Base-by-base conservation (phyloP, 2,888 invertebrate species). In the Boloria euphrosyne region DNA sequence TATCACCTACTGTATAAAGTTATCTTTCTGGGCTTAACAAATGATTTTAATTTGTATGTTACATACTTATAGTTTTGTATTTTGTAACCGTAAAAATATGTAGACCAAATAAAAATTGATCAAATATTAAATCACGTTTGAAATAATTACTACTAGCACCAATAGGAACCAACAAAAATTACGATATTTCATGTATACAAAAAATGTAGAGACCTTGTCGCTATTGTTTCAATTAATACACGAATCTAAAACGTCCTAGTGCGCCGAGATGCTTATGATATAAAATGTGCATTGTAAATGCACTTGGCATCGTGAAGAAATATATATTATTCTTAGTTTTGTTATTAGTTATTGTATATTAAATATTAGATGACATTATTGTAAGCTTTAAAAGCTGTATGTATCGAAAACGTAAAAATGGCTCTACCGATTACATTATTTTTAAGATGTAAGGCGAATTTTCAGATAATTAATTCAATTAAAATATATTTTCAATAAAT, bases 201-300 rank as follows among this genome's bases (percentile, higher is more conserved):
- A 38, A 10, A 38, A 38, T 38, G 31, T 38, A 38, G 31, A 38
- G 31, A 31, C 31, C 31, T 10, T 7, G 31, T 38, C 13, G 13
- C 14, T 43, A 3, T 6, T 16, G 31, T n/a, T 22, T 3, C 27
- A 13, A n/a, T 18, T 10, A 7, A 7, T 31, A 46, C 13, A 10
- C 18, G 44, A 62, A 67, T 63, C 62, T 68, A 62, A 60, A 66
- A 65, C 60, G 51, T 60, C 52, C 55, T 58, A 62, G 67, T 73
- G 74, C 72, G 72, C 68, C 69, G 59, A 63, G 67, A 69, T 43
- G 68, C 61, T 69, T 69, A 68, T 70, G 10, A 38, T 2, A 65
- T 17, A 6, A 50, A 55, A 60, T 59, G 43, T 62, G 55, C 57
- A 62, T 51, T 38, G 38, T n/a, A 63, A 53, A 38, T 55, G 50